Conservation (phyloP, 2,113 vertebrate species). For the Dendropsophus ebraccatus region DNA sequence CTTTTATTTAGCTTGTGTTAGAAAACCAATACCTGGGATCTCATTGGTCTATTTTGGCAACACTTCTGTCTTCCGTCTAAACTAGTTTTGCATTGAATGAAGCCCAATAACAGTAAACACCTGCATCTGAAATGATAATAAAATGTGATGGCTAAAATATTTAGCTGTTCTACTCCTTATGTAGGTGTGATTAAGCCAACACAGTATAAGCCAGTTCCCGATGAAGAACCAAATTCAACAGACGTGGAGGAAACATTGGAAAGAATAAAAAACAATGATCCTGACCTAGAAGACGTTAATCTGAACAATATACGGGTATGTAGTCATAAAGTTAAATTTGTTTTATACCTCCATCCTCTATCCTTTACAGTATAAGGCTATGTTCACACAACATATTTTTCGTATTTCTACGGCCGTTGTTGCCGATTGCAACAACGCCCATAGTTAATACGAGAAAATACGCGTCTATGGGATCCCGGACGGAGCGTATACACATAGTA, state of each 20-base stretch:
- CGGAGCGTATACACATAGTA: too few relatives aligned
- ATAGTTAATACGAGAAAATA: too few relatives aligned
- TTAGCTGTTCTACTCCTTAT: background rate
- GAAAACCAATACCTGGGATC: too few relatives aligned
- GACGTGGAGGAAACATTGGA: slow-evolving; percentile 90
- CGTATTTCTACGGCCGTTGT: too few relatives aligned
- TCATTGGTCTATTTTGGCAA: too few relatives aligned
- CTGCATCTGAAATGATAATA: background rate
- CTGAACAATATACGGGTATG: slow-evolving; percentile 96
- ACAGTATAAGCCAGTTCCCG: slow-evolving; percentile 93
- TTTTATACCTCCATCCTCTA: background rate
- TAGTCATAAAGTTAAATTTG: background rate
- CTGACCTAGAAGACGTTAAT: slow-evolving; percentile 91
- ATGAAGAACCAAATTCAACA: slow-evolving; percentile 93
- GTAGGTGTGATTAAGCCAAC: slow-evolving; percentile 96
- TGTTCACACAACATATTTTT: too few relatives aligned
- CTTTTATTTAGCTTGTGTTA: too few relatives aligned
- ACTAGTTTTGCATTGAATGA: background rate
- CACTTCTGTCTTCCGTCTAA: background rate
- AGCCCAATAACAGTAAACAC: background rate
- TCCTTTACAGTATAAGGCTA: too few relatives aligned
- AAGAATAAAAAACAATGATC: slow-evolving; percentile 87
- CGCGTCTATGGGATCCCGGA: too few relatives aligned
- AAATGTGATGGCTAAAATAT: too few relatives aligned
- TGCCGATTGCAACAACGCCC: too few relatives aligned